phyloP scores from a whole-genome alignment of 2,797 vertebrate genomes.

The Epinephelus coioides region DNA sequence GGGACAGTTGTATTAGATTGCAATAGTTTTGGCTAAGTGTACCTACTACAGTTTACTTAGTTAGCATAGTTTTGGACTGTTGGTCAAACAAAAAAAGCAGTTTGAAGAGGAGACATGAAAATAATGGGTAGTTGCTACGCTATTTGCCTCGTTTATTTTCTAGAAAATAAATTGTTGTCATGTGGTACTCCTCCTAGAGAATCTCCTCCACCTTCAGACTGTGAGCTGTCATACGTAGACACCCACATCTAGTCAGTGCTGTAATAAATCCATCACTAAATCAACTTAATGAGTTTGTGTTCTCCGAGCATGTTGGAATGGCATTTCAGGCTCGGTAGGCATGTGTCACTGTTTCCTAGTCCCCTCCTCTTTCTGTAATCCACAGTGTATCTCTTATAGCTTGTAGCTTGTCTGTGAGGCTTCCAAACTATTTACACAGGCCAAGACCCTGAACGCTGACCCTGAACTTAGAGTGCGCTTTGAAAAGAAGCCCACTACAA shows the following conservation, averaged over 20 bases:
- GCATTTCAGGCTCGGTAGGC: conserved; percentile 50
- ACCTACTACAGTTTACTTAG: background rate
- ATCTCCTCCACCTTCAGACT: conserved; percentile 1
- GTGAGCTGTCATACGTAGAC: conserved; percentile 28
- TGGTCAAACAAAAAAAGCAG: background rate
- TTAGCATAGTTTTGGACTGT: background rate
- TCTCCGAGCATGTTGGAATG: conserved; percentile 58
- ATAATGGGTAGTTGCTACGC: background rate
- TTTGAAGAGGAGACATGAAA: background rate
- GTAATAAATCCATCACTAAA: conserved; percentile 67
- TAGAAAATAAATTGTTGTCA: background rate
- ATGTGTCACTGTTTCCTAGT: conserved; percentile 18
- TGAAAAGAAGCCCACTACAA: background rate
- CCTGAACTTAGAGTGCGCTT: conserved; percentile 15
- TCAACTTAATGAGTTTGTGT: conserved; percentile 63
- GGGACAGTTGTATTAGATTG: background rate
- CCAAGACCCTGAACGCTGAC: conserved; percentile 13
- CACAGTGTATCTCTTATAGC: conserved; percentile 24
- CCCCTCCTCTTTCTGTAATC: conserved; percentile 8
- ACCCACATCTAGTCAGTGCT: conserved; percentile 8
- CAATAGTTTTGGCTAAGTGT: background rate
- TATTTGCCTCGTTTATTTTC: background rate
- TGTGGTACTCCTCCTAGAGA: background rate
- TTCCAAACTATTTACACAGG: background rate
- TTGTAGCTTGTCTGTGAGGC: conserved; percentile 42